Conservation (phyloP, 2,113 vertebrate species). For the Pionites leucogaster region DNA sequence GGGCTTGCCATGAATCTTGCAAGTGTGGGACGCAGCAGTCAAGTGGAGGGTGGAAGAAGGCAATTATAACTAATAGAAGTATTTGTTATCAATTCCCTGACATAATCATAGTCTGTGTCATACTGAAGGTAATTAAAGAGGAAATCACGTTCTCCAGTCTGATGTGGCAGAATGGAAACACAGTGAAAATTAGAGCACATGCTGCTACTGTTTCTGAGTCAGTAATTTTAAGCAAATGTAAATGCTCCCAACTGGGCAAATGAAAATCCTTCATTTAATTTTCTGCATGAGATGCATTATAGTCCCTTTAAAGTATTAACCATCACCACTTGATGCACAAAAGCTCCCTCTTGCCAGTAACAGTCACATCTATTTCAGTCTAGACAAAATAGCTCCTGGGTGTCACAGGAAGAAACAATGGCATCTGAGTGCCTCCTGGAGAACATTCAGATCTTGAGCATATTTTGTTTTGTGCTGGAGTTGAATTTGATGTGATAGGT, state of each 20-base stretch:
- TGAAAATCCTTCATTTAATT: not conserved
- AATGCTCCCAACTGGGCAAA: not conserved
- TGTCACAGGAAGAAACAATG: not conserved
- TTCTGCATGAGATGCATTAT: not conserved
- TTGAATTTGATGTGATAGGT: constrained; percentile 40
- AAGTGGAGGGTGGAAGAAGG: not conserved
- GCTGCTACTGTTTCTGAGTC: not conserved
- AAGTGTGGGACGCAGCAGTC: not conserved
- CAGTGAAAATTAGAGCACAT: not conserved
- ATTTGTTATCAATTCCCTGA: not conserved
- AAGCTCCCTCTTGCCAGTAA: not conserved
- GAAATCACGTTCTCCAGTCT: not conserved
- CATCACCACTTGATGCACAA: not conserved
- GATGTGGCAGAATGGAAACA: not conserved
- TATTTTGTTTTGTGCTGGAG: constrained; percentile 23
- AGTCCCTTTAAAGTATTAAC: not conserved
- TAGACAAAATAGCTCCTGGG: constrained; percentile 10
- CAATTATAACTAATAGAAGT: not conserved
- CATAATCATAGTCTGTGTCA: not conserved
- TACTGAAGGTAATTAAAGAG: not conserved
- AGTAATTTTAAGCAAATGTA: not conserved
- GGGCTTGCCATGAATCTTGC: not conserved
- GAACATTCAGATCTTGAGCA: not conserved
- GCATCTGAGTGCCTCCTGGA: constrained; percentile 3
- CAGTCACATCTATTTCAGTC: not conserved